A percentile compares a stretch with the other conserved stretches of the same genome.
Conservation (phyloP, 2,113 vertebrate genomes). For the Chinchilla lanigera region DNA sequence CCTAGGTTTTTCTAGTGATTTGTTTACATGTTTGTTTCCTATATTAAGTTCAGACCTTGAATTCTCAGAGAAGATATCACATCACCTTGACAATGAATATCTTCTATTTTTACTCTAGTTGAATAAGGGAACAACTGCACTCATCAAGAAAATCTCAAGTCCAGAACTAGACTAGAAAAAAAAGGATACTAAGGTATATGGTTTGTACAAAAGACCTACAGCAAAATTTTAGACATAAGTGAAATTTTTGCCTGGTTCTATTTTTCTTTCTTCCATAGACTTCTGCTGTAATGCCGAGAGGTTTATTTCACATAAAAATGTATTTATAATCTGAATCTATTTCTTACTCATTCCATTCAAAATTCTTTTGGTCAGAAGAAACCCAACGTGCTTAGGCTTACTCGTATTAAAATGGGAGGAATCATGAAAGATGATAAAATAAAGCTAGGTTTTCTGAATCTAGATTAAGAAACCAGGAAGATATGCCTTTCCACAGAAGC, state of each 20-base stretch:
- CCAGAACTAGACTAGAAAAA: background rate
- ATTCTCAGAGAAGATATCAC: background rate
- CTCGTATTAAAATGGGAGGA: background rate
- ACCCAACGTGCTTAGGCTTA: background rate
- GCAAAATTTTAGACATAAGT: background rate
- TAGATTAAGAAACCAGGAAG: background rate
- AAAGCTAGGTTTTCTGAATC: background rate
- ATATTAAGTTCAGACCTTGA: background rate
- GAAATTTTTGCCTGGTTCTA: background rate
- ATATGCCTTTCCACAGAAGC: background rate
- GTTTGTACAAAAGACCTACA: background rate
- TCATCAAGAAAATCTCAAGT: background rate
- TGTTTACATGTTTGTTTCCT: background rate
- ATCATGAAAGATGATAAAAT: background rate
- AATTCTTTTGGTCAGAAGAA: background rate
- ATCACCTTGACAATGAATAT: background rate
- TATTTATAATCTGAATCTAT: background rate
- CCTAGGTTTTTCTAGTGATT: background rate
- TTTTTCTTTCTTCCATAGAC: background rate
- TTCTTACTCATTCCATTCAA: background rate
- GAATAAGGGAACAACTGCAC: background rate
- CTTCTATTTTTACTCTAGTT: background rate
- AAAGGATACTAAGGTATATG: background rate
- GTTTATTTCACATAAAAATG: background rate
- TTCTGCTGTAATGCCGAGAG: background rate